Conservation (phyloP, 1,140 invertebrate species). For the Zaprionus taronus region DNA sequence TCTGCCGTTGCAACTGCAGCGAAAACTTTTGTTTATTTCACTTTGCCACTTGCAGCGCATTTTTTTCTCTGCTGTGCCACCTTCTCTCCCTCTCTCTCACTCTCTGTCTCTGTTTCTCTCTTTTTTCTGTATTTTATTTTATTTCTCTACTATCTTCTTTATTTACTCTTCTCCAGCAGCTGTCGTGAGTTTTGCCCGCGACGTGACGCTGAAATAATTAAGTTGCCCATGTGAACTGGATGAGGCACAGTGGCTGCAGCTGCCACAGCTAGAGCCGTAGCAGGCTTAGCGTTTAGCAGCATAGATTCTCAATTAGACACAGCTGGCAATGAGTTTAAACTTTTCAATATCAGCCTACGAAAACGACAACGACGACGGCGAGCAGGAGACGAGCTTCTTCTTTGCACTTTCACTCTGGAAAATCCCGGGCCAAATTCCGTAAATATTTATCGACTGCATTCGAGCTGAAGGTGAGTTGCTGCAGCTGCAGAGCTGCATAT, state of each 20-base stretch:
- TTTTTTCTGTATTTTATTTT: not conserved
- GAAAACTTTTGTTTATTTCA: constrained; percentile 69
- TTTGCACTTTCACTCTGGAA: not conserved
- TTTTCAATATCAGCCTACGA: not conserved
- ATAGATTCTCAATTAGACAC: constrained; percentile 72
- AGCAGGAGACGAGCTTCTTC: not conserved
- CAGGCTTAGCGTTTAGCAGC: constrained; percentile 62
- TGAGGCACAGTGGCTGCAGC: no score
- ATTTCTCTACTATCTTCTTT: constrained; percentile 32
- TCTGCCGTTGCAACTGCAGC: constrained; percentile 22
- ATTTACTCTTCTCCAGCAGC: constrained; percentile 54
- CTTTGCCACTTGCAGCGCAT: constrained; percentile 27
- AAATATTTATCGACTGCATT: constrained; percentile 23
- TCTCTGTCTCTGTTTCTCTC: not conserved
- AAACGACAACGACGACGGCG: no score
- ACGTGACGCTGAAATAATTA: constrained; percentile 80
- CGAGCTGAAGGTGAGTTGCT: constrained; percentile 30
- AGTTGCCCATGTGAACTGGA: constrained; percentile 57
- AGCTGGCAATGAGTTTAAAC: constrained; percentile 47
- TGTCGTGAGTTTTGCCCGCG: constrained; percentile 69
- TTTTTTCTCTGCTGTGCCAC: constrained; percentile 17
- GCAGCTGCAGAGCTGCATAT: constrained; percentile 24
- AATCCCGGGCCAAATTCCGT: constrained; percentile 3
- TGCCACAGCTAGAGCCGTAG: not conserved
- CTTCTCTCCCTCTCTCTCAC: not conserved